A percentile compares a stretch with the other conserved stretches of the same genome.
Evolutionary conservation across 30 jellyfish, hydroid and myxozoan genomes (phyloP).

Genomic region (Clytia hemisphaerica): DNA sequence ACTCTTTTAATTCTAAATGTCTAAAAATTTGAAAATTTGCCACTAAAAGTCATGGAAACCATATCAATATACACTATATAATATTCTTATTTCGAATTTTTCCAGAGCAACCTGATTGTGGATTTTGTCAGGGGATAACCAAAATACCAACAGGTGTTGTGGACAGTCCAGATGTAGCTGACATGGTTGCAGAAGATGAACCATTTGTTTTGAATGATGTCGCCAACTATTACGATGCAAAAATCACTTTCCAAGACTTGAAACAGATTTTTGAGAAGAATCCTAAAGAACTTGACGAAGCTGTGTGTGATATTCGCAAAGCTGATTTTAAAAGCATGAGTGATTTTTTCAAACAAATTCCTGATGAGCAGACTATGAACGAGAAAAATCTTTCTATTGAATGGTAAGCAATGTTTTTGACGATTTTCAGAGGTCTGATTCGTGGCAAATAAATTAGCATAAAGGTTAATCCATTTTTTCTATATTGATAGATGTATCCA

Average conservation of each 20-base stretch:
- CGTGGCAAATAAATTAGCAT: no score
- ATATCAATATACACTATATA: background rate
- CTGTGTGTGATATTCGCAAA: background rate
- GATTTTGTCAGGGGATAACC: conserved; percentile 26
- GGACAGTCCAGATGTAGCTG: background rate
- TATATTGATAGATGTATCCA: background rate
- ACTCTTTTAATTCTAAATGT: no score
- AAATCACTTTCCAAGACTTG: background rate
- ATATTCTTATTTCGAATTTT: background rate
- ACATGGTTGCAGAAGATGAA: background rate
- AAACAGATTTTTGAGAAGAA: background rate
- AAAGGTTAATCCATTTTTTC: no score
- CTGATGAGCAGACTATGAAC: conserved; percentile 18
- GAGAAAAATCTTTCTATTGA: conserved; percentile 10
- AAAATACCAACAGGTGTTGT: background rate
- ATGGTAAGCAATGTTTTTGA: conserved; percentile 11
- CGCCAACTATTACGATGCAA: conserved; percentile 5
- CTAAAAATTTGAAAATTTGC: no score
- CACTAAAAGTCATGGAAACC: no score
- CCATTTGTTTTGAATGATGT: conserved; percentile 21
- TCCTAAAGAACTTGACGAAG: conserved; percentile 19
- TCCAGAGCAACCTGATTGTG: conserved; percentile 16
- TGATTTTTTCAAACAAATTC: conserved; percentile 10
- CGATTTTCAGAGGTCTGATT: background rate
- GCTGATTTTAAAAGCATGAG: conserved; percentile 1